Conservation (phyloP, 2,888 invertebrate species). For the Mimumesa dahlbomi region DNA sequence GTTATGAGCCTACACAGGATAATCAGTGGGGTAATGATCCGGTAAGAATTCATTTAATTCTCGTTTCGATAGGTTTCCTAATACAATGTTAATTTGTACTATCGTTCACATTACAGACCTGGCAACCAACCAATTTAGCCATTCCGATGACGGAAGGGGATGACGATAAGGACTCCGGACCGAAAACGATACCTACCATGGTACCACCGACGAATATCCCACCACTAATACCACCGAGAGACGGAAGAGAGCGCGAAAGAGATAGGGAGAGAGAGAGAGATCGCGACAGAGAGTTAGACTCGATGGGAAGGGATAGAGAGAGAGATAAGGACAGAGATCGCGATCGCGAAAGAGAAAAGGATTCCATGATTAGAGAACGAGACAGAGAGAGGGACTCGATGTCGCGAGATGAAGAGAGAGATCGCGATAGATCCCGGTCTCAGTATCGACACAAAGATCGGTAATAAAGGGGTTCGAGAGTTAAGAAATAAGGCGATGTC, state of each 20-base stretch:
- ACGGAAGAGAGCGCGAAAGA: conserved; percentile 70
- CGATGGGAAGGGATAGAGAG: conserved; percentile 69
- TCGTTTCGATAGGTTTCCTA: not conserved
- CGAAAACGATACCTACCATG: conserved; percentile 79
- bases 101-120: conserved; percentile 66
- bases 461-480: conserved; percentile 74
- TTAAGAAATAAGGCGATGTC: conserved; percentile 17
- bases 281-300: conserved; percentile 62
- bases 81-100: not conserved
- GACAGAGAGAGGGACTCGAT: conserved; percentile 77
- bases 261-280: conserved; percentile 70
- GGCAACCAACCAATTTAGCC: conserved; percentile 77
- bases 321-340: conserved; percentile 68
- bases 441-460: conserved; percentile 84
- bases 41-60: conserved; percentile 70
- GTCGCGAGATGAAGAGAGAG: conserved; percentile 80
- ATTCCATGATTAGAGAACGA: conserved; percentile 72
- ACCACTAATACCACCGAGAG: conserved; percentile 71
- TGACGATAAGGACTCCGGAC: conserved; percentile 72
- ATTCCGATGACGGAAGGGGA: conserved; percentile 76
- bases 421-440: conserved; percentile 82
- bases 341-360: conserved; percentile 73
- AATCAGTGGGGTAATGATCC: conserved; percentile 85
- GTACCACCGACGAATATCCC: conserved; percentile 77
- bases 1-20: conserved; percentile 88